Evolutionary conservation across 1,140 invertebrate genomes (phyloP).

Genomic region (Eurosta solidaginis): DNA sequence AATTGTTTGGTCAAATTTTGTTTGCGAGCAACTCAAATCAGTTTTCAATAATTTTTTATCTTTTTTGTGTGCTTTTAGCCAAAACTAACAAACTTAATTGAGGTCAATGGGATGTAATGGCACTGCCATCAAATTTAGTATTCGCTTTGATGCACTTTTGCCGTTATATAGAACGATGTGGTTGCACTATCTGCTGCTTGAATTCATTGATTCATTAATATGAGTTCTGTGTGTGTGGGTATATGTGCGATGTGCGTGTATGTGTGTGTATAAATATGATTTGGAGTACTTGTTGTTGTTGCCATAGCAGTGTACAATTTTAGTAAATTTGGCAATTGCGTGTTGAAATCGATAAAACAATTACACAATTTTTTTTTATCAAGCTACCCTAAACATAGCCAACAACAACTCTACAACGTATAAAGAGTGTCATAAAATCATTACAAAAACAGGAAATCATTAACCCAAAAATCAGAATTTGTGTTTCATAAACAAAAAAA

Average conservation of each 20-base stretch:
- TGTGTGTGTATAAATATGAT: neutral
- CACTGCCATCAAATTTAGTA: neutral
- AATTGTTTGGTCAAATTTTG: conserved; percentile 21
- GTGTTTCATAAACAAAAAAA: too few species aligned
- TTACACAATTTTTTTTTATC: neutral
- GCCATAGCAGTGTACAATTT: neutral
- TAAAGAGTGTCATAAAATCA: neutral
- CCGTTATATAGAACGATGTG: too few species aligned
- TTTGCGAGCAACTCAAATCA: neutral
- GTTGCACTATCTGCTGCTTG: too few species aligned
- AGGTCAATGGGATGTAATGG: conserved; percentile 9
- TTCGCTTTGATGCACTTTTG: too few species aligned
- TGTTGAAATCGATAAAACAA: conserved; percentile 2
- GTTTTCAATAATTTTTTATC: too few species aligned
- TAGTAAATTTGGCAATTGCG: conserved; percentile 3
- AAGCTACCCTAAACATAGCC: neutral
- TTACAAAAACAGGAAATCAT: conserved; percentile 9
- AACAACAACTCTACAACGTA: neutral
- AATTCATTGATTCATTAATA: too few species aligned
- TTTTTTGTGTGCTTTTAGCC: too few species aligned
- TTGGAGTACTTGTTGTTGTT: neutral
- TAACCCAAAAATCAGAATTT: neutral
- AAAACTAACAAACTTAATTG: conserved; percentile 5
- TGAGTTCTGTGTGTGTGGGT: neutral
- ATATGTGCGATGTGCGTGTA: neutral